These are phyloP conservation scores for Andrena bicolor DNA, from an alignment of 2,888 invertebrate species.

Conservation along the genomic window DNA sequence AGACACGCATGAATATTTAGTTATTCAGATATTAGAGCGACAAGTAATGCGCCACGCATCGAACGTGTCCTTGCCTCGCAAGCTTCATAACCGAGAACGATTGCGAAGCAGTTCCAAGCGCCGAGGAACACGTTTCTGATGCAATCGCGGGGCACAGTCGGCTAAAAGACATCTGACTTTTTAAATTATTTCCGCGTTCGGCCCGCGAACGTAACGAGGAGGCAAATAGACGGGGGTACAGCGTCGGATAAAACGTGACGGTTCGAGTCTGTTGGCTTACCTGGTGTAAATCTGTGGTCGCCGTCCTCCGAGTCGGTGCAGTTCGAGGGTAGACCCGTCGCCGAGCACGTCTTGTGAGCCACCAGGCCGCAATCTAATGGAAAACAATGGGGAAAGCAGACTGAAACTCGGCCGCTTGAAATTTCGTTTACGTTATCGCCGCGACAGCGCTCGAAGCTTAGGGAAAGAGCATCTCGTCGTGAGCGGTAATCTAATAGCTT, in stretches of 20 bases:
- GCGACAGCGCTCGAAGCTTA: no score
- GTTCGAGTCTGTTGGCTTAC: conserved; percentile 69
- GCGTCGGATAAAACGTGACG: conserved; percentile 44
- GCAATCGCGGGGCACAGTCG: conserved; percentile 55
- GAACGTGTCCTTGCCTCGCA: conserved; percentile 57
- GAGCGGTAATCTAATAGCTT: conserved; percentile 6
- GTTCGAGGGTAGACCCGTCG: conserved; percentile 87
- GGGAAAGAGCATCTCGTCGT: neutral
- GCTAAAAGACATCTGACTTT: conserved; percentile 66
- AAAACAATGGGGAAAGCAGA: neutral
- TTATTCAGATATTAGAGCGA: conserved; percentile 57
- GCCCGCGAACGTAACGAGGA: conserved; percentile 58
- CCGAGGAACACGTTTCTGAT: conserved; percentile 66
- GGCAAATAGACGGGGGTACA: conserved; percentile 47
- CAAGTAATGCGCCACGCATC: conserved; percentile 51
- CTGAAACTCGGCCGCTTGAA: no score
- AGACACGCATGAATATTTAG: conserved; percentile 53
- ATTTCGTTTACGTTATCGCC: no score
- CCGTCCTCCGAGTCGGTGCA: conserved; percentile 84
- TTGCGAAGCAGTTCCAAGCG: conserved; percentile 48
- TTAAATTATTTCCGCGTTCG: conserved; percentile 65
- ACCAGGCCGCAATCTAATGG: conserved; percentile 89
- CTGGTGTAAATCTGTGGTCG: conserved; percentile 81
- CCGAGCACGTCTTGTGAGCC: conserved; percentile 90
- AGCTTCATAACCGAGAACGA: conserved; percentile 59